Conservation (phyloP, 2,888 invertebrate genomes). For the Acronicta aceris region DNA sequence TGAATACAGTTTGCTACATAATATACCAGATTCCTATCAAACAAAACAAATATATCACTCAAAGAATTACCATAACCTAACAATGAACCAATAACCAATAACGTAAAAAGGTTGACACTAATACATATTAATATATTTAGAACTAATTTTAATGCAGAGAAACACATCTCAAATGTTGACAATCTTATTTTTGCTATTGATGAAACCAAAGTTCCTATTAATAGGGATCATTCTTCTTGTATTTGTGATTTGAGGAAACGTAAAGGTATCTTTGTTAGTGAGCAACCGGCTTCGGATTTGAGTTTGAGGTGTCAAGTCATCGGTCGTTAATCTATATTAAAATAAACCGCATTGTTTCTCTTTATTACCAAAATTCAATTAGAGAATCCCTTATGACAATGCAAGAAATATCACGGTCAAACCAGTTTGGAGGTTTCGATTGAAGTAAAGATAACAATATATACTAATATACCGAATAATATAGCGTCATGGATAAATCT, state of each 20-base stretch:
- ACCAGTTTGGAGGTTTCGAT: constrained; percentile 36
- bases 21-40: constrained; percentile 49
- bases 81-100: constrained; percentile 86
- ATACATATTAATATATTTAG: constrained; percentile 84
- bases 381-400: constrained; percentile 60
- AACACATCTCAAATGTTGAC: constrained; percentile 68
- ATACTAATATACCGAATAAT: constrained; percentile 7
- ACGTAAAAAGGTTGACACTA: constrained; percentile 81
- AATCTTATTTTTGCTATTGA: constrained; percentile 24
- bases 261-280: constrained; percentile 51
- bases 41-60: constrained; percentile 69
- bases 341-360: constrained; percentile 86
- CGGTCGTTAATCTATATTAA: constrained; percentile 87
- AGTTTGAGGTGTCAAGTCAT: constrained; percentile 84
- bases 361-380: constrained; percentile 80
- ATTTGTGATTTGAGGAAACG: constrained; percentile 7
- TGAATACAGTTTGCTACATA: constrained; percentile 20
- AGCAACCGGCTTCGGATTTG: constrained; percentile 62
- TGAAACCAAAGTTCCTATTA: not conserved
- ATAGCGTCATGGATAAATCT: constrained; percentile 12
- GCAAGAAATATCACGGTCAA: constrained; percentile 47
- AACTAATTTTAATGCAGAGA: constrained; percentile 81
- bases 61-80: constrained; percentile 77
- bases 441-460: constrained; percentile 27
- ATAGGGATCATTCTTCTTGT: constrained; percentile 30